Percentiles rank a stretch among this genome's conserved stretches.
Evolutionary conservation across 1,140 invertebrate species (phyloP).

Genomic region (Temnothorax curvispinosus): DNA sequence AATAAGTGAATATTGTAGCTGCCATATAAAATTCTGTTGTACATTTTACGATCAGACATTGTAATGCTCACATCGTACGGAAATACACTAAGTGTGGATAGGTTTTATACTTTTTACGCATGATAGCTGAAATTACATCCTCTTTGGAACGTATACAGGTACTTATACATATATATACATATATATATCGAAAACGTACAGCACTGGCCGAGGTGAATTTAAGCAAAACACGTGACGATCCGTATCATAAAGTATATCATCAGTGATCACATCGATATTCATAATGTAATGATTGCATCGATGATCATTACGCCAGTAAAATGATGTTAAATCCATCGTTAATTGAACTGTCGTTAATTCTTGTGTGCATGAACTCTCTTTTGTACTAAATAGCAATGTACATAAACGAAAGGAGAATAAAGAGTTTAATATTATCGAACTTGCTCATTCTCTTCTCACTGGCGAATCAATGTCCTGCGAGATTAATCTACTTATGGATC

Average conservation of each 20-base stretch:
- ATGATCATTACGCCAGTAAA: conserved; percentile 7
- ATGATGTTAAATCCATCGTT: conserved; percentile 35
- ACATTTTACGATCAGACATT: conserved; percentile 32
- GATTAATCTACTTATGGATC: neutral
- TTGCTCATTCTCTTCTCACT: neutral
- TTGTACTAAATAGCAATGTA: conserved; percentile 75
- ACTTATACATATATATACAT: neutral
- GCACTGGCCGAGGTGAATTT: neutral
- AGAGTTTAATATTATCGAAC: conserved; percentile 74
- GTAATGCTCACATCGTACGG: conserved; percentile 3
- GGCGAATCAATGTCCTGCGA: neutral
- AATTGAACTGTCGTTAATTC: conserved; percentile 45
- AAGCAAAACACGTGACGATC: conserved; percentile 2
- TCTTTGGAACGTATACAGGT: conserved; percentile 15
- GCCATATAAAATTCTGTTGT: conserved; percentile 38
- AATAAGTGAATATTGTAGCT: neutral
- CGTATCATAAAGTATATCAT: conserved; percentile 36
- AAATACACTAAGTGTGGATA: conserved; percentile 21
- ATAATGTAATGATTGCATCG: neutral
- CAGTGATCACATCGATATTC: conserved; percentile 4
- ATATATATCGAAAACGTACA: neutral
- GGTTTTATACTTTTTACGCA: conserved; percentile 60
- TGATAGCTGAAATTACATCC: conserved; percentile 20
- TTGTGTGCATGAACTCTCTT: conserved; percentile 66
- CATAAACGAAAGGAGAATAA: conserved; percentile 72